Percentiles rank a stretch among this genome's conserved stretches.
These are phyloP conservation scores for Sphinx pinastri DNA, from an alignment of 2,888 invertebrate genomes.

Conservation along the genomic window DNA sequence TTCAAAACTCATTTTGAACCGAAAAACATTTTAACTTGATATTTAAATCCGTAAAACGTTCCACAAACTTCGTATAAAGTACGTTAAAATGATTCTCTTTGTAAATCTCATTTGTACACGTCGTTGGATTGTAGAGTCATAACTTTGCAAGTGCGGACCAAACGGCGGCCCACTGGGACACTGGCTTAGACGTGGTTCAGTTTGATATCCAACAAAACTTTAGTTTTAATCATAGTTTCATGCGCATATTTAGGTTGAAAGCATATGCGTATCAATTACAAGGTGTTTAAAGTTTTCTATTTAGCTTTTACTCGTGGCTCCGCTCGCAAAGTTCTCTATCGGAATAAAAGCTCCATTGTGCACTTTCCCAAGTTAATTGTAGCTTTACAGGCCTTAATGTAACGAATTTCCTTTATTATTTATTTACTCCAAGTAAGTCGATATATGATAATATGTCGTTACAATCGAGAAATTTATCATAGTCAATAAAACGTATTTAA, in stretches of 20 bases:
- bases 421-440: too few species aligned
- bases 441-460: too few species aligned
- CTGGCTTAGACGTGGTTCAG: not conserved
- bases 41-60: not conserved
- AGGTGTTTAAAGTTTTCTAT: too few species aligned
- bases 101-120: slow-evolving; percentile 17
- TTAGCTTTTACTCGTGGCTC: too few species aligned
- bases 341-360: too few species aligned
- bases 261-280: too few species aligned
- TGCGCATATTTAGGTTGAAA: not conserved
- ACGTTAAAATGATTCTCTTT: too few species aligned
- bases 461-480: too few species aligned
- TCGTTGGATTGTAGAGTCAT: slow-evolving; percentile 9
- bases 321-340: too few species aligned
- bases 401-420: not conserved
- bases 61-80: not conserved
- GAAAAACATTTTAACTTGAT: not conserved
- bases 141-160: slow-evolving; percentile 15
- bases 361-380: too few species aligned
- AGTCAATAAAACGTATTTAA: too few species aligned
- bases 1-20: not conserved
- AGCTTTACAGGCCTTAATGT: too few species aligned
- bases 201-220: not conserved
- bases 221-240: not conserved
- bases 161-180: slow-evolving; percentile 8